Base-by-base conservation (phyloP, 2,113 vertebrate genomes). In the Myrmophylax atrothorax region DNA sequence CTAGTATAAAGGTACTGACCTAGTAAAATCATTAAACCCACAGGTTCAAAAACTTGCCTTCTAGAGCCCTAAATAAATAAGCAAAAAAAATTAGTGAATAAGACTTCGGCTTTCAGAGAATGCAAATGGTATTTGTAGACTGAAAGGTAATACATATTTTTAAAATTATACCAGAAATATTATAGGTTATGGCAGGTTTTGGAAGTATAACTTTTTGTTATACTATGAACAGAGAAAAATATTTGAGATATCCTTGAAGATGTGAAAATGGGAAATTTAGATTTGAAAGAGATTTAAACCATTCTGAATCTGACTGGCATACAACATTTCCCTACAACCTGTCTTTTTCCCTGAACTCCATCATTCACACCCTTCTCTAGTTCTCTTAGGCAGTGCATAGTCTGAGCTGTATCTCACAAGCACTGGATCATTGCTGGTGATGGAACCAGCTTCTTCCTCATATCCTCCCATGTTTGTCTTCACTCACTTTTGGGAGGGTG, bases 351-450 rank as follows among this genome's bases (percentile, higher is more conserved):
- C 26, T 24, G 52, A n/a, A 47, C 18, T 47, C n/a, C 15, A n/a
- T 25, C 6, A 14, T 73, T 53, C 10, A 1, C 80, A 14, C 10
- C 33, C 24, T 55, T 91, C 52, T 35, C 25, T 63, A 29, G 5
- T 18, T 58, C 10, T 35, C 23, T 75, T 26, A n/a, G 63, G 31
- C 58, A 75, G 37, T 8, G 18, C 40, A 60, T 11, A 2, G 16
- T n/a, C 67, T 6, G 70, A 52, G 55, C 46, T 68, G 4, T n/a
- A 13, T 75, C 44, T 75, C 66, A n/a, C 74, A 46, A 28, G 22
- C 20, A 9, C n/a, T 29, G 14, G 1, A 0, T 22, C 37, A 6
- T 20, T 4, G 2, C 24, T 35, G 37, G 15, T 67, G 55, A 35
- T 50, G 42, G 56, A 56, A 19, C 10, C 23, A 63, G 29, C 76